These are phyloP conservation scores for Lepidothrix coronata DNA, from an alignment of 2,113 vertebrate species.

Conservation along the genomic window DNA sequence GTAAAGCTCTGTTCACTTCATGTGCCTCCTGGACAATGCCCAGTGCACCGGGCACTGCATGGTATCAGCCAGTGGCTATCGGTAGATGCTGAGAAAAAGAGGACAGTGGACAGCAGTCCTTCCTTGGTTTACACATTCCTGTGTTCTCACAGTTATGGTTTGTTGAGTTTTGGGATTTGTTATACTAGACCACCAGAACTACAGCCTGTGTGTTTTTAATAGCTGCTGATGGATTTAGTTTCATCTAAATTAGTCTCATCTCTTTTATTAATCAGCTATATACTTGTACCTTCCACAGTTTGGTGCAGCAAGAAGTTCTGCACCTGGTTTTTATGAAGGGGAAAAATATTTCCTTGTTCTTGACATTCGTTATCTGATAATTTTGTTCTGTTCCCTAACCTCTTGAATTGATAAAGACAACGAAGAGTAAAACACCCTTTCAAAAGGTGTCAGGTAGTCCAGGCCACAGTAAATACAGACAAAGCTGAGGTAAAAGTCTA, in stretches of 20 bases:
- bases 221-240: neutral
- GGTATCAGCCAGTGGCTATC: neutral
- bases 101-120: accelerated
- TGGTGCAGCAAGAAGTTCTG: neutral
- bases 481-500: neutral
- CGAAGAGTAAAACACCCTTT: neutral
- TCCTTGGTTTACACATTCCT: neutral
- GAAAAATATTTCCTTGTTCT: neutral
- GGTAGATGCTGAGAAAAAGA: neutral
- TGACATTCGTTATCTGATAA: neutral
- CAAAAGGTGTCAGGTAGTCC: neutral
- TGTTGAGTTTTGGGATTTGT: neutral
- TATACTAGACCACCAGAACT: neutral
- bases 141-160: neutral
- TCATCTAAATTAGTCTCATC: neutral
- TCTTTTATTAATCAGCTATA: neutral
- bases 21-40: neutral
- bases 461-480: neutral
- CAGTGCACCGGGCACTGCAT: neutral
- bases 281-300: neutral
- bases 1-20: neutral
- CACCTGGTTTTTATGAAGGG: neutral
- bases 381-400: neutral
- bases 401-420: neutral
- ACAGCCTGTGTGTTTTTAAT: neutral